Evolutionary conservation across 30 jellyfish, hydroid and myxozoan species (phyloP).

Genomic region (Aurelia sp.): DNA sequence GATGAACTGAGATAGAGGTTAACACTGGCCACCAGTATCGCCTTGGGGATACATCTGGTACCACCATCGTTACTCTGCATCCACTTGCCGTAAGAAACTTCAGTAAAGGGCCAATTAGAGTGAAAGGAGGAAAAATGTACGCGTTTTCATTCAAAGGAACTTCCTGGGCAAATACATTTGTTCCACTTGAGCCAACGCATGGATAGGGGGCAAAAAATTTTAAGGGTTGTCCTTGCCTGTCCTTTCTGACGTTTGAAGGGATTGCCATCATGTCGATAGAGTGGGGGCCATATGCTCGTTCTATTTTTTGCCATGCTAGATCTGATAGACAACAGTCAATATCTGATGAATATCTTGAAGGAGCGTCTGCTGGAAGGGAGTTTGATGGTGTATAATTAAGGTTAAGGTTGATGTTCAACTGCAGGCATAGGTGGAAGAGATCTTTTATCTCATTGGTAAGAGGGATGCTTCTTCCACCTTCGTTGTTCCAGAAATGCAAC

Average conservation of each 20-base stretch:
- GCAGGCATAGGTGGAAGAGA: background rate
- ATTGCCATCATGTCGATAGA: conserved; percentile 19
- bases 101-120: too few relatives aligned
- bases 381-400: background rate
- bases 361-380: conserved; percentile 14
- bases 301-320: background rate
- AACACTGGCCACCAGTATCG: too few relatives aligned
- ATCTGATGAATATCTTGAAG: conserved; percentile 14
- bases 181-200: too few relatives aligned
- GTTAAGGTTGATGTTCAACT: background rate
- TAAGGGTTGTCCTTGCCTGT: conserved; percentile 5
- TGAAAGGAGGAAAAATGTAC: too few relatives aligned
- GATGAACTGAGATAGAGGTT: too few relatives aligned
- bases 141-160: too few relatives aligned
- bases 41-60: too few relatives aligned
- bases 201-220: background rate
- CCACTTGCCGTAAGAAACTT: background rate
- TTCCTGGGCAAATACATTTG: conserved; percentile 18
- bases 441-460: conserved; percentile 12
- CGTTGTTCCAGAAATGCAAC: conserved; percentile 10
- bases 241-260: conserved; percentile 2
- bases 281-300: conserved; percentile 4
- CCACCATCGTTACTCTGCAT: too few relatives aligned
- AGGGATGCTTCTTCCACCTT: conserved; percentile 17
- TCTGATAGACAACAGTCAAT: conserved; percentile 25